phyloP scores from a whole-genome alignment of 1,140 invertebrate genomes.

The Drosophila varians region DNA sequence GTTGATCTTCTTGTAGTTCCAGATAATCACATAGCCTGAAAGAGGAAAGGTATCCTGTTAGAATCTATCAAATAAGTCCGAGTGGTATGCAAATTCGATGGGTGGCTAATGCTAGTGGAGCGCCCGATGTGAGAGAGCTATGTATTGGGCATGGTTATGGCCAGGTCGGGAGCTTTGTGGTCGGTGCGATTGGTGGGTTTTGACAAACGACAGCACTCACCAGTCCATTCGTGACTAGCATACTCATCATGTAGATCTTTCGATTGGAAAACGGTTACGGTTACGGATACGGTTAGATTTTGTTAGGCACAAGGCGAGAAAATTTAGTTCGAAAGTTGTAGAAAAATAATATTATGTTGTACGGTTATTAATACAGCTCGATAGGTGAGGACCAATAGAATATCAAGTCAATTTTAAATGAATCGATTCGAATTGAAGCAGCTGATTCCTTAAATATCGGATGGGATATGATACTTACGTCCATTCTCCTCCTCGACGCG shows the following conservation, averaged over 20 bases:
- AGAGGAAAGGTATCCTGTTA: slow-evolving; percentile 8
- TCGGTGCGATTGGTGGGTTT: slow-evolving; percentile 64
- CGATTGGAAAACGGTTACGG: slow-evolving; percentile 39
- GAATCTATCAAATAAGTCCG: background rate
- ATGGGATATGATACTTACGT: slow-evolving; percentile 86
- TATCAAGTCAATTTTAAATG: slow-evolving; percentile 44
- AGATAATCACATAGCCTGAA: slow-evolving; percentile 89
- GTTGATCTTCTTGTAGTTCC: slow-evolving; percentile 91
- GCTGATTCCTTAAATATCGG: slow-evolving; percentile 1
- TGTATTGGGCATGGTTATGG: slow-evolving; percentile 40
- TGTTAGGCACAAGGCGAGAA: slow-evolving; percentile 66
- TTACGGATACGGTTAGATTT: slow-evolving; percentile 24
- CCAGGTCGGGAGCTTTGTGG: slow-evolving; percentile 55
- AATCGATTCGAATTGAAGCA: slow-evolving; percentile 50
- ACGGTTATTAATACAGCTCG: slow-evolving; percentile 59
- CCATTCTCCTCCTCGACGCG: slow-evolving; percentile 89
- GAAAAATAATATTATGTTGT: slow-evolving; percentile 60
- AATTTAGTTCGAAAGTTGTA: slow-evolving; percentile 57
- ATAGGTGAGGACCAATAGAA: slow-evolving; percentile 46
- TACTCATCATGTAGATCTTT: slow-evolving; percentile 83
- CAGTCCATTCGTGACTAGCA: slow-evolving; percentile 82
- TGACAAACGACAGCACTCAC: slow-evolving; percentile 75
- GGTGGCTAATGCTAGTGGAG: slow-evolving; percentile 21
- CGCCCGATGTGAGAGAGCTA: slow-evolving; percentile 42
- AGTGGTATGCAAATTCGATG: slow-evolving; percentile 3